A percentile compares a stretch with the other conserved stretches of the same genome.
phyloP scores from a whole-genome alignment of 2,113 vertebrate species.

The Saguinus imperator region DNA sequence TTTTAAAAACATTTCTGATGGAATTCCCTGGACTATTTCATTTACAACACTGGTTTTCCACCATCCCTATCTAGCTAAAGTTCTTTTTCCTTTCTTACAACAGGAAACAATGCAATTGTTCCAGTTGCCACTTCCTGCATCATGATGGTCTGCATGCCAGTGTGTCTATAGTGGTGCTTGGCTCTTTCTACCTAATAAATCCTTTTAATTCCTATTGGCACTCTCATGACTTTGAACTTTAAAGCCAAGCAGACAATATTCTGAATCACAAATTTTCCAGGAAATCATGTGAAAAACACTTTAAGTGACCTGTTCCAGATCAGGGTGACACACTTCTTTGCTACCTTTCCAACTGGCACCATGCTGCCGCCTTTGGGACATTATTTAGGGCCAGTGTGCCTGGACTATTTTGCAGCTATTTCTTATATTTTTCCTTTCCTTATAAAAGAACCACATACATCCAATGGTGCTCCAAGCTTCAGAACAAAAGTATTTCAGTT shows the following conservation, averaged over 20 bases:
- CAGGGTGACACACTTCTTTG: not conserved
- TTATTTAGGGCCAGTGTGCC: not conserved
- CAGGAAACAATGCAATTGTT: not conserved
- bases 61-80: not conserved
- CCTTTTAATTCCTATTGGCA: slow-evolving; percentile 42
- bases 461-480: not conserved
- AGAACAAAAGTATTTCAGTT: slow-evolving; percentile 22
- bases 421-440: slow-evolving; percentile 4
- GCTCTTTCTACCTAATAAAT: not conserved
- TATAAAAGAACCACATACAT: not conserved
- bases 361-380: not conserved
- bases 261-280: slow-evolving; percentile 44
- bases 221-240: slow-evolving; percentile 34
- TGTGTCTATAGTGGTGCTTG: not conserved
- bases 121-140: not conserved
- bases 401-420: not conserved
- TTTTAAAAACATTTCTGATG: not conserved
- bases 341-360: not conserved
- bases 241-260: slow-evolving; percentile 53
- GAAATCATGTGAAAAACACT: not conserved
- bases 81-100: not conserved
- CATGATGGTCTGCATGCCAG: not conserved
- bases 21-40: not conserved
- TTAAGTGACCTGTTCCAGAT: not conserved
- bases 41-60: not conserved